Conservation (phyloP, 2,888 invertebrate species). For the Papilio protenor region DNA sequence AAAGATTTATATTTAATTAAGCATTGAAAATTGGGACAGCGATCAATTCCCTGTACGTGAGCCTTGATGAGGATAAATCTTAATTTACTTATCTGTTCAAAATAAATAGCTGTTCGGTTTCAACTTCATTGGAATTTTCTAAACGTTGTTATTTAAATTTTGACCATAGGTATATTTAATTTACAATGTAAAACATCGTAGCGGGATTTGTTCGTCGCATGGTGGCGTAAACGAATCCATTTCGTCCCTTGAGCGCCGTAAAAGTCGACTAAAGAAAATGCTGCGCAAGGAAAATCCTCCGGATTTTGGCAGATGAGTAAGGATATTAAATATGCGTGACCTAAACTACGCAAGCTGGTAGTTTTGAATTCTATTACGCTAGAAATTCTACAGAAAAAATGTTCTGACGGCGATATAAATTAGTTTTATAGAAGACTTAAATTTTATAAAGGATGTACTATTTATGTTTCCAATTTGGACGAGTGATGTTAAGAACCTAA, state of each 20-base stretch:
- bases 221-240: slow-evolving; percentile 19
- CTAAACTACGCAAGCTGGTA: slow-evolving; percentile 4
- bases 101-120: slow-evolving; percentile 21
- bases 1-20: slow-evolving; percentile 77
- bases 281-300: slow-evolving; percentile 10
- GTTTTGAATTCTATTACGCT: slow-evolving; percentile 3
- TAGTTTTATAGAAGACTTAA: background rate
- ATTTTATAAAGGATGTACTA: too few species aligned
- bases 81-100: slow-evolving; percentile 21
- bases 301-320: slow-evolving; percentile 16
- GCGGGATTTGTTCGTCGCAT: slow-evolving; percentile 10
- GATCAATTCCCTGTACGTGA: slow-evolving; percentile 28
- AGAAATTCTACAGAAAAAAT: background rate
- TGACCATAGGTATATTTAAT: background rate
- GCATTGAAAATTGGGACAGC: slow-evolving; percentile 54
- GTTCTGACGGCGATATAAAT: background rate
- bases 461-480: too few species aligned
- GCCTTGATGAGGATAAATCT: slow-evolving; percentile 23
- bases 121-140: slow-evolving; percentile 8
- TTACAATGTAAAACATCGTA: background rate
- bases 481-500: too few species aligned
- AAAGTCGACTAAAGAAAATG: slow-evolving; percentile 23
- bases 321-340: slow-evolving; percentile 22
- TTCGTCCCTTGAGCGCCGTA: slow-evolving; percentile 18
- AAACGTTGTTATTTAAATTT: background rate